phyloP scores from a whole-genome alignment of 2,888 invertebrate genomes.

The Anticlea derivata region DNA sequence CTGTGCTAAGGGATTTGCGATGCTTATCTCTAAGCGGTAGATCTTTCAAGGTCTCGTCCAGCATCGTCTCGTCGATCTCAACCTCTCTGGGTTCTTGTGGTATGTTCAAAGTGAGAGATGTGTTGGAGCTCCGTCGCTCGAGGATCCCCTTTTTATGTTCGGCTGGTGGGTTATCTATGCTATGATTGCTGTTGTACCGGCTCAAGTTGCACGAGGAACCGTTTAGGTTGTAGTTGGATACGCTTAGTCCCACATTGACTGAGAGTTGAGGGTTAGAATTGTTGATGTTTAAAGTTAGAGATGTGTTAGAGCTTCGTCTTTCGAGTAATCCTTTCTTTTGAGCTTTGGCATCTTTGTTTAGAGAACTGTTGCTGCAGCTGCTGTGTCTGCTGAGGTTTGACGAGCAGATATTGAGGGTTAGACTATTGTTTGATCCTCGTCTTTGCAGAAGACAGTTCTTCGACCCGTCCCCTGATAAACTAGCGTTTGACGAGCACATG shows the following conservation, averaged over 20 bases:
- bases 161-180: slow-evolving; percentile 65
- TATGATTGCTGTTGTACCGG: slow-evolving; percentile 75
- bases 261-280: slow-evolving; percentile 76
- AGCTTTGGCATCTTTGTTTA: slow-evolving; percentile 73
- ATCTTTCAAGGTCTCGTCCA: slow-evolving; percentile 66
- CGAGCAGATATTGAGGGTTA: slow-evolving; percentile 89
- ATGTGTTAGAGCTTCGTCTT: slow-evolving; percentile 95
- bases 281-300: slow-evolving; percentile 90
- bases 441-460: slow-evolving; percentile 89
- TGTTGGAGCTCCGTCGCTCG: slow-evolving; percentile 91
- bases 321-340: slow-evolving; percentile 89
- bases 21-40: slow-evolving; percentile 68
- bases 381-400: slow-evolving; percentile 80
- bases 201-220: slow-evolving; percentile 79
- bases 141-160: slow-evolving; percentile 85
- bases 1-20: slow-evolving; percentile 85
- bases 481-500: slow-evolving; percentile 79
- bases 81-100: slow-evolving; percentile 73
- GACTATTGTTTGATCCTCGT: slow-evolving; percentile 93
- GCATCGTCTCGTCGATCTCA: slow-evolving; percentile 70
- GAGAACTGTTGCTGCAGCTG: slow-evolving; percentile 83
- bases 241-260: slow-evolving; percentile 70
- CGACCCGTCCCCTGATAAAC: slow-evolving; percentile 62
- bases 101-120: slow-evolving; percentile 88
- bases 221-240: slow-evolving; percentile 80